These are phyloP conservation scores for Bombus pyrosoma DNA, from an alignment of 1,140 invertebrate genomes.

Conservation along the genomic window DNA sequence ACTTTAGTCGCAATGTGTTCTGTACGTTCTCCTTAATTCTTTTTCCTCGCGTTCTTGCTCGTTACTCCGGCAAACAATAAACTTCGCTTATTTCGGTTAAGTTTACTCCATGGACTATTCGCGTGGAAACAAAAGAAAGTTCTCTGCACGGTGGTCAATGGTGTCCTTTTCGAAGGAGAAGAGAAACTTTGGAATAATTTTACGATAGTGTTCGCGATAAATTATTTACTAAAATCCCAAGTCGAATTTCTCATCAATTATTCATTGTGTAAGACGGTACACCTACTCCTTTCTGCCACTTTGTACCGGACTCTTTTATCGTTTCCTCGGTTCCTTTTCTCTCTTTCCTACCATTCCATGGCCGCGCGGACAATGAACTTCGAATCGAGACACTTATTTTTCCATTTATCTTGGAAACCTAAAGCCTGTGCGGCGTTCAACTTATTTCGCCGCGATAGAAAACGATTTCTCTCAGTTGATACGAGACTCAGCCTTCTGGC, in stretches of 20 bases:
- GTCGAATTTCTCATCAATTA: conserved; percentile 49
- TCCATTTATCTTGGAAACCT: conserved; percentile 30
- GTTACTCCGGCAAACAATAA: conserved; percentile 22
- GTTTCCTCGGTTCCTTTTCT: neutral
- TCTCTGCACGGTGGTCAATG: neutral
- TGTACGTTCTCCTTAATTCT: neutral
- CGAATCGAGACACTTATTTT: conserved; percentile 35
- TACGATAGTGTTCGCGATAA: conserved; percentile 23
- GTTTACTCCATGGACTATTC: conserved; percentile 4
- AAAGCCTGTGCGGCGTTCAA: conserved; percentile 1
- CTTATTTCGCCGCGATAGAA: neutral
- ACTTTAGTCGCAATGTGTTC: neutral
- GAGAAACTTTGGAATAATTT: conserved; percentile 20
- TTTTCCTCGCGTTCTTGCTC: neutral
- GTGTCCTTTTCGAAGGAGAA: neutral
- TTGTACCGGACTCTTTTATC: conserved; percentile 31
- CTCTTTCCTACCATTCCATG: neutral
- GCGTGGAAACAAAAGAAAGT: conserved; percentile 22
- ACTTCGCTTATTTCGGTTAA: conserved; percentile 4
- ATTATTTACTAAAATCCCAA: conserved; percentile 46
- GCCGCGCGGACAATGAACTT: conserved; percentile 14
- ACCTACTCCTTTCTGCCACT: conserved; percentile 28
- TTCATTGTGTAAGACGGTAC: conserved; percentile 26
- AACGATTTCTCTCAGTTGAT: neutral
- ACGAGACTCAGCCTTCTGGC: neutral